Conservation (phyloP, 2,113 vertebrate genomes). For the Pteruthius melanotis region DNA sequence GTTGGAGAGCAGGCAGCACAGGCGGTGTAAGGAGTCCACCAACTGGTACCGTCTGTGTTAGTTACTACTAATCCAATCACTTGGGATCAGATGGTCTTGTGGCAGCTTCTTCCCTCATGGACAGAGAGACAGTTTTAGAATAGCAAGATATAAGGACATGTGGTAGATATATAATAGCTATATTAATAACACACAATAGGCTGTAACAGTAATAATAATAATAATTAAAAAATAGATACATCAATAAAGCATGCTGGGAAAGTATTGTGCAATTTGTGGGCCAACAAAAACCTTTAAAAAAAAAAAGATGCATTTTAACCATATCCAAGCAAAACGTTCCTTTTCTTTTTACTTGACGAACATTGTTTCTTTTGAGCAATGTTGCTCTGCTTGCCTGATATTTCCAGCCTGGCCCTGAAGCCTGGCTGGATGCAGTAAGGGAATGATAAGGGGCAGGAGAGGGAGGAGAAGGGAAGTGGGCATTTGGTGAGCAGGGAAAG, state of each 20-base stretch:
- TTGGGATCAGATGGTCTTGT: not conserved
- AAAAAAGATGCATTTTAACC: not conserved
- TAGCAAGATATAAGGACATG: not conserved
- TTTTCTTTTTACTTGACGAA: not conserved
- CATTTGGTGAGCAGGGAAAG: not conserved
- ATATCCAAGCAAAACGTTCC: not conserved
- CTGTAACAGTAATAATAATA: not conserved
- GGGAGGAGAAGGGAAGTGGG: not conserved
- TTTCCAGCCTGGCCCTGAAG: not conserved
- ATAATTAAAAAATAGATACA: not conserved
- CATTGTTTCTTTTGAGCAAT: not conserved
- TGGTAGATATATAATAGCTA: not conserved
- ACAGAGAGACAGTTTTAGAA: not conserved
- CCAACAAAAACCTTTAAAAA: not conserved
- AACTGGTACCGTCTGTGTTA: conserved; percentile 23
- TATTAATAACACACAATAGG: not conserved
- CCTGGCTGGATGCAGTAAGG: not conserved
- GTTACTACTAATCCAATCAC: conserved; percentile 36
- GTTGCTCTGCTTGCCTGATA: not conserved
- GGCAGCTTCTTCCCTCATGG: not conserved
- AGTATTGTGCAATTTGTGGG: not conserved
- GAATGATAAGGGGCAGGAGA: accelerated
- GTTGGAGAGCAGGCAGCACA: not conserved
- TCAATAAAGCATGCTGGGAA: not conserved
- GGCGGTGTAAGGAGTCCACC: conserved; percentile 6